Percentiles rank a stretch among this genome's conserved stretches.
Evolutionary conservation across 2,113 vertebrate species (phyloP).

Genomic region (Montifringilla adamsi): DNA sequence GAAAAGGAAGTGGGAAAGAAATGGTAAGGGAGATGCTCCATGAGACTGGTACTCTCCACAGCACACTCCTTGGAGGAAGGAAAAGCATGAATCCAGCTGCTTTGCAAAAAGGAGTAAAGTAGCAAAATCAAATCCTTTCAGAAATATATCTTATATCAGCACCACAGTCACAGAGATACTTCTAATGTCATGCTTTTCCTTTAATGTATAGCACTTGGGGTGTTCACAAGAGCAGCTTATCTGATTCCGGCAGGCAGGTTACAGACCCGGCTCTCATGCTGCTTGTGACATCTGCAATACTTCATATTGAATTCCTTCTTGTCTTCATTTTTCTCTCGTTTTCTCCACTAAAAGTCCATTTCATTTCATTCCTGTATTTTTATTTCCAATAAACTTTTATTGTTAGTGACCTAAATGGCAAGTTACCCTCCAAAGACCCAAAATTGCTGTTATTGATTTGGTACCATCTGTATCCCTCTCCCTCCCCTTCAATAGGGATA

Average conservation of each 20-base stretch:
- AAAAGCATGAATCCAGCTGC: background rate
- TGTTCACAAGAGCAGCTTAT: background rate
- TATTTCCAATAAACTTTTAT: background rate
- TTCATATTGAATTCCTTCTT: background rate
- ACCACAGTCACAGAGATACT: background rate
- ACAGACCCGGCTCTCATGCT: background rate
- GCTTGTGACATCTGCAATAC: background rate
- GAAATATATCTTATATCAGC: background rate
- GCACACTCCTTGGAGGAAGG: background rate
- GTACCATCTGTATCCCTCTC: background rate
- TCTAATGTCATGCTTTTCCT: background rate
- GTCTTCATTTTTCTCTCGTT: background rate
- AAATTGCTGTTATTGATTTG: background rate
- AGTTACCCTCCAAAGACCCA: background rate
- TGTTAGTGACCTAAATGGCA: background rate
- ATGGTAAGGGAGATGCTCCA: background rate
- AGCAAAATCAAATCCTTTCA: background rate
- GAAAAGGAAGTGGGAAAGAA: background rate
- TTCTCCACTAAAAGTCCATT: background rate
- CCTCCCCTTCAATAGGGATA: background rate
- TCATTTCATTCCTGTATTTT: background rate
- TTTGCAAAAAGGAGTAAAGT: background rate
- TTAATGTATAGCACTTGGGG: background rate
- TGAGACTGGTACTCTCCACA: background rate
- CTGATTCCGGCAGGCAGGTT: slow-evolving; percentile 11